Conservation (phyloP, 2,797 vertebrate genomes). For the Scolopax rusticola region DNA sequence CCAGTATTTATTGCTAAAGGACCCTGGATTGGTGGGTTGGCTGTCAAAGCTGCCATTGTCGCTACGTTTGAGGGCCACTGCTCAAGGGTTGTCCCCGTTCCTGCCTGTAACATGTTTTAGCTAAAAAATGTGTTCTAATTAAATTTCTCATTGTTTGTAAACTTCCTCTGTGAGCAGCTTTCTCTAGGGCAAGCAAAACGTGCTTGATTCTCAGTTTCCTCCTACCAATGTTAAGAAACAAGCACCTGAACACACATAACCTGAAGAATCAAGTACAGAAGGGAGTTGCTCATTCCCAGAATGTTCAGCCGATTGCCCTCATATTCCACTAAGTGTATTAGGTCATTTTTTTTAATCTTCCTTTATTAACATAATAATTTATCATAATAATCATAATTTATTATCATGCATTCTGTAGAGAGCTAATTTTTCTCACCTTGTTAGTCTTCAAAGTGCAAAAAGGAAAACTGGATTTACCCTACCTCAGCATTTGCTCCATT, state of each 20-base stretch:
- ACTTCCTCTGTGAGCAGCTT: background rate
- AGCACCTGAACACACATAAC: background rate
- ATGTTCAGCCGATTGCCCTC: background rate
- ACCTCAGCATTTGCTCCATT: background rate
- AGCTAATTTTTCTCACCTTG: background rate
- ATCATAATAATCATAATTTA: background rate
- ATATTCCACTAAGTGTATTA: background rate
- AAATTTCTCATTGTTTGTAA: background rate
- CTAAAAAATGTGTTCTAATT: background rate
- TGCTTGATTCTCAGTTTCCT: background rate
- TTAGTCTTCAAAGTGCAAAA: background rate
- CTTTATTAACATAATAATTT: background rate
- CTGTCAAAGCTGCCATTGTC: background rate
- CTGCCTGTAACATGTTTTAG: no score
- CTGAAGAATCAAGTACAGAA: background rate
- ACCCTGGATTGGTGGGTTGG: background rate
- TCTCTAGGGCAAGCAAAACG: background rate
- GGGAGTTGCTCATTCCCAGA: background rate
- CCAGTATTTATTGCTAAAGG: background rate
- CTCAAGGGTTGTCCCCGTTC: background rate
- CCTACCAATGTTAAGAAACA: background rate
- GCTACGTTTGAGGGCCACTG: rapidly evolving
- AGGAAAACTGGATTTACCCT: background rate
- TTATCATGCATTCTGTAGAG: background rate
- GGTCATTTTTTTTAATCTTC: background rate